Evolutionary conservation across 2,888 invertebrate genomes (phyloP).

Genomic region (Prostheceraeus crozeri): DNA sequence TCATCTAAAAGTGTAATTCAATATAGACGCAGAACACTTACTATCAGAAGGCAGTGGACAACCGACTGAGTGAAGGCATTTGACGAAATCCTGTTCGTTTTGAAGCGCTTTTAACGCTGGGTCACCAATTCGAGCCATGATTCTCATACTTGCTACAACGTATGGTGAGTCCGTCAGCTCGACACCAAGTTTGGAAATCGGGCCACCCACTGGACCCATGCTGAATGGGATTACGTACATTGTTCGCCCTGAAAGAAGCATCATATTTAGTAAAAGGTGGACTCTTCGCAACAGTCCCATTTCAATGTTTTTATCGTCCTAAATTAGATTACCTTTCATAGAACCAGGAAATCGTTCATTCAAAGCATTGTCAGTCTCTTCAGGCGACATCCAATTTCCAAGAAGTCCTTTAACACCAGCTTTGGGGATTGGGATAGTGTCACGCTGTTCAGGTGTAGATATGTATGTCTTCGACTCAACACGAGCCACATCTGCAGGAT

Average conservation of each 20-base stretch:
- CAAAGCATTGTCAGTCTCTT: conserved; percentile 40
- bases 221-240: conserved; percentile 47
- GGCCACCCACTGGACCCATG: conserved; percentile 46
- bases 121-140: conserved; percentile 44
- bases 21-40: too few relatives aligned
- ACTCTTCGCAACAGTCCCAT: too few relatives aligned
- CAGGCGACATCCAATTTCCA: conserved; percentile 44
- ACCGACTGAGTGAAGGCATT: conserved; percentile 44
- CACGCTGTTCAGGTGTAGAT: conserved; percentile 41
- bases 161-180: conserved; percentile 46
- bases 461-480: conserved; percentile 46
- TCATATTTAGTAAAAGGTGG: too few relatives aligned
- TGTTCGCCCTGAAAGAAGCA: conserved; percentile 42
- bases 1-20: too few relatives aligned
- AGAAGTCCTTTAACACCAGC: conserved; percentile 43
- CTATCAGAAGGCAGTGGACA: conserved; percentile 41
- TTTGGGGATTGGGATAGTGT: conserved; percentile 41
- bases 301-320: too few relatives aligned
- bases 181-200: conserved; percentile 45
- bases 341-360: conserved; percentile 43
- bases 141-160: conserved; percentile 45
- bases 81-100: conserved; percentile 43
- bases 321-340: conserved; percentile 42
- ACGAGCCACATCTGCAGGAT: conserved; percentile 45
- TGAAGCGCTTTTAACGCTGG: conserved; percentile 41